A percentile compares a stretch with the other conserved stretches of the same genome.
These are phyloP conservation scores for Aptenodytes patagonicus DNA, from an alignment of 2,113 vertebrate species.

Conservation along the genomic window DNA sequence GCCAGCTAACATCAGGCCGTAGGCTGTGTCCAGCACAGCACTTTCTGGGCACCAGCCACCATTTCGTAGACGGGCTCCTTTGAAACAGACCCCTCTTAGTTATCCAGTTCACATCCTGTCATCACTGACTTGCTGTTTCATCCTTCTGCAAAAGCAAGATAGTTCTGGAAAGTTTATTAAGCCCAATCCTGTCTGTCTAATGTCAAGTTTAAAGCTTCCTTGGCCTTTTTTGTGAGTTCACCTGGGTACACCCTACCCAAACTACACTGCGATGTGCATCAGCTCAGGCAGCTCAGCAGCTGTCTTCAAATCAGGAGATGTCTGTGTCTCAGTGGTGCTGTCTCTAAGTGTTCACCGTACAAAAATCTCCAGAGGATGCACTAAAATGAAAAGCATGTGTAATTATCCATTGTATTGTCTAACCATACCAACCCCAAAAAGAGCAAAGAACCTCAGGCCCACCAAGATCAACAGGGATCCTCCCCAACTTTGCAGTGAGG, in stretches of 20 bases:
- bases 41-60: neutral
- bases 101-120: neutral
- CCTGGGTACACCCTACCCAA: neutral
- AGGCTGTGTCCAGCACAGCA: neutral
- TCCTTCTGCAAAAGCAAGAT: neutral
- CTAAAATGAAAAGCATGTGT: neutral
- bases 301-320: neutral
- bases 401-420: neutral
- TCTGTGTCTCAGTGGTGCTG: neutral
- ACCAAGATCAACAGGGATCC: neutral
- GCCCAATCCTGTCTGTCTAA: neutral
- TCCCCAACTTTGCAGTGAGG: neutral
- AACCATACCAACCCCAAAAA: neutral
- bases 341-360: neutral
- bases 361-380: neutral
- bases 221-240: neutral
- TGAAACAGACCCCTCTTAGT: neutral
- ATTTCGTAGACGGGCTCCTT: neutral
- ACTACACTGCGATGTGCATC: neutral
- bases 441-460: neutral
- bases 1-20: neutral
- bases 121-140: neutral
- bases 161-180: neutral
- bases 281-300: neutral
- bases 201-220: neutral